Evolutionary conservation across 2,888 invertebrate genomes (phyloP).

Genomic region (Stenodera caucasica): DNA sequence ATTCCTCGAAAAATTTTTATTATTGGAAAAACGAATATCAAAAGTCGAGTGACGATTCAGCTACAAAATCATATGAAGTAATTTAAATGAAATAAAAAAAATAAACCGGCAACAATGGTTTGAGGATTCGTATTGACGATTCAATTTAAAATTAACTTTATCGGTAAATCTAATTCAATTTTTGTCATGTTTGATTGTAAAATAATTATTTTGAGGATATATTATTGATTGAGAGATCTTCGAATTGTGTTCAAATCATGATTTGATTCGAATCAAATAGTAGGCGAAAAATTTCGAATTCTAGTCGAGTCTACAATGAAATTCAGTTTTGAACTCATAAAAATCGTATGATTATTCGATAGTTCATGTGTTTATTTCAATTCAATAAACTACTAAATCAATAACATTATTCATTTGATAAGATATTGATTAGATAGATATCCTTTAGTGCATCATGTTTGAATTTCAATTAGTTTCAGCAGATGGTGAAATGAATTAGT

Average conservation of each 20-base stretch:
- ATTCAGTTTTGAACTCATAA: background rate
- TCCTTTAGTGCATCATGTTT: background rate
- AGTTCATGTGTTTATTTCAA: background rate
- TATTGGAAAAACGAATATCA: too few relatives aligned
- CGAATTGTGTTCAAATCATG: background rate
- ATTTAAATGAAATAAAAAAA: too few relatives aligned
- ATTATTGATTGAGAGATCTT: constrained; percentile 2
- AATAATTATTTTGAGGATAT: too few relatives aligned
- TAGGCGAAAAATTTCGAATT: background rate
- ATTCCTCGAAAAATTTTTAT: constrained; percentile 9
- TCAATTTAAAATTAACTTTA: too few relatives aligned
- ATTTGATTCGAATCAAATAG: background rate
- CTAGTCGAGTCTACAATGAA: background rate
- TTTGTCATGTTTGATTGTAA: too few relatives aligned
- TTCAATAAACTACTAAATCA: too few relatives aligned
- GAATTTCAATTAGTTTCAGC: constrained; percentile 1
- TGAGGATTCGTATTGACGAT: too few relatives aligned
- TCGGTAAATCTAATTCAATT: too few relatives aligned
- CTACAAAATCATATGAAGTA: too few relatives aligned
- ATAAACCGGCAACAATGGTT: too few relatives aligned
- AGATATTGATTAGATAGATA: background rate
- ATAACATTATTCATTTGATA: too few relatives aligned
- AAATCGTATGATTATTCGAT: background rate
- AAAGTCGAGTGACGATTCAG: too few relatives aligned
- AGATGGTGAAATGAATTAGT: constrained; percentile 1